These are phyloP conservation scores for Bradypus variegatus DNA, from an alignment of 2,797 vertebrate genomes.

Conservation along the genomic window DNA sequence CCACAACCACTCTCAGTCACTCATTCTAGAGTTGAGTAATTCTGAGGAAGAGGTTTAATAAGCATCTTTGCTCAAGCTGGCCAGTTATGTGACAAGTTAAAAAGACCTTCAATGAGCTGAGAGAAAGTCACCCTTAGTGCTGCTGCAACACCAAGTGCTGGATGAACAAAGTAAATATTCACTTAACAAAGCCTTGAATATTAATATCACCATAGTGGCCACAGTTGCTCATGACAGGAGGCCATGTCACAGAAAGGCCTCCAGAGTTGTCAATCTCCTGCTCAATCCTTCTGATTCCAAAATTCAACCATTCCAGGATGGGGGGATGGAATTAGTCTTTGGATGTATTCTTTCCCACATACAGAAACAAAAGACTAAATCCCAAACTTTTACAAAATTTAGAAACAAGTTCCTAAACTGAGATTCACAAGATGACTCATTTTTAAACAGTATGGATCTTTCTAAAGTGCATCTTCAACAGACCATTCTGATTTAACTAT, in stretches of 20 bases:
- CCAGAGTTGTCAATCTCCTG: not conserved
- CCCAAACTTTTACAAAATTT: not conserved
- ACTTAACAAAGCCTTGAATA: not conserved
- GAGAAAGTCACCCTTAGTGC: not conserved
- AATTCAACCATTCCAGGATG: not conserved
- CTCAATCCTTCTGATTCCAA: not conserved
- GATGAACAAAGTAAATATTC: not conserved
- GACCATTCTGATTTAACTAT: not conserved
- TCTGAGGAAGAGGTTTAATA: not conserved
- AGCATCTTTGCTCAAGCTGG: not conserved
- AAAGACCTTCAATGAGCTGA: not conserved
- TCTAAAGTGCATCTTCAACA: constrained; percentile 1
- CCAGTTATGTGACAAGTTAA: not conserved
- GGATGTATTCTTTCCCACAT: not conserved
- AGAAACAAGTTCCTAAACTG: not conserved
- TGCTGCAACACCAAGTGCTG: not conserved
- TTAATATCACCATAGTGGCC: not conserved
- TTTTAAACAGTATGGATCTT: not conserved
- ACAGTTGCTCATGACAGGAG: not conserved
- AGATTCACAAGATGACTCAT: not conserved
- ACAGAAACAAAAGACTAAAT: constrained; percentile 3
- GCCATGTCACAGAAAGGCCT: not conserved
- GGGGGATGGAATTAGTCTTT: not conserved
- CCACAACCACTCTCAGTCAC: not conserved
- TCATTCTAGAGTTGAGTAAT: not conserved